A percentile compares a stretch with the other conserved stretches of the same genome.
Evolutionary conservation across 2,888 invertebrate genomes (phyloP).

Genomic region (Nemapogon koenigi): DNA sequence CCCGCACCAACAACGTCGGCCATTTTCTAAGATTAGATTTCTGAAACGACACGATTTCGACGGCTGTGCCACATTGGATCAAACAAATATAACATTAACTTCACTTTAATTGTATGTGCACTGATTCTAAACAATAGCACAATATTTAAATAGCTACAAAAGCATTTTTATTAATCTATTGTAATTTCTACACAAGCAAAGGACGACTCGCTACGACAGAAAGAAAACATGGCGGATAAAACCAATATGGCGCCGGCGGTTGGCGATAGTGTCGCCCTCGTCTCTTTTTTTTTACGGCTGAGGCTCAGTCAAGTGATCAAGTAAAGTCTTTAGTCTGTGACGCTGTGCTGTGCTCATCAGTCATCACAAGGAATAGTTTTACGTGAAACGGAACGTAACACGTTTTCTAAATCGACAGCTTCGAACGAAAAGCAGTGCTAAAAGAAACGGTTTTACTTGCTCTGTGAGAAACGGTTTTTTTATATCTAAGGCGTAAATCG

Average conservation of each 20-base stretch:
- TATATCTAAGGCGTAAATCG: no score
- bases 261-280: constrained; percentile 35
- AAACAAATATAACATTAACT: constrained; percentile 1
- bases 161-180: constrained; percentile 48
- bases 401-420: no score
- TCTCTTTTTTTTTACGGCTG: constrained; percentile 19
- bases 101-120: constrained; percentile 1
- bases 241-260: no score
- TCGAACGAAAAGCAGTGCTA: no score
- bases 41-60: constrained; percentile 52
- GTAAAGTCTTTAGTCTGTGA: no score
- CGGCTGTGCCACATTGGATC: constrained; percentile 40
- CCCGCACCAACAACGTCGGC: constrained; percentile 80
- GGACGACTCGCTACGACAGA: constrained; percentile 50
- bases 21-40: constrained; percentile 76
- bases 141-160: constrained; percentile 42
- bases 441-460: no score
- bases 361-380: no score
- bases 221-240: constrained; percentile 50
- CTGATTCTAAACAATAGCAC: constrained; percentile 38
- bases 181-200: constrained; percentile 40
- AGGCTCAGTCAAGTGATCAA: no score
- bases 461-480: no score
- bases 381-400: no score
- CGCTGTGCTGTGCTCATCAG: no score